phyloP scores from a whole-genome alignment of 64 coral and sea anemone species.

The Astreopora myriophthalma region DNA sequence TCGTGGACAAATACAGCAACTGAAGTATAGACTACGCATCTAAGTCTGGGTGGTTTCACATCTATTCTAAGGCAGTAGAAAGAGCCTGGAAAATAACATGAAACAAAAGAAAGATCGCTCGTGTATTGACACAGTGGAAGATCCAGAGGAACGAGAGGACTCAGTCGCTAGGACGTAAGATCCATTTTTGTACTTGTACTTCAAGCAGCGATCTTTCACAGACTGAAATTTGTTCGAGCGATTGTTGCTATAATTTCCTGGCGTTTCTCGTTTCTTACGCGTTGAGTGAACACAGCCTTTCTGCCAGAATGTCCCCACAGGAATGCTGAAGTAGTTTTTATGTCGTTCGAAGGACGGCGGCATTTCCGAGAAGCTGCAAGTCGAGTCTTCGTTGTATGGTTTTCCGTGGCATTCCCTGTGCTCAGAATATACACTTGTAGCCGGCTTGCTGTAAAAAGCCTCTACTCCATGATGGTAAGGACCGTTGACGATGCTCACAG shows the following conservation, averaged over 20 bases:
- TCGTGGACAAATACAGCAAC: too few species aligned
- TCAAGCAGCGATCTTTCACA: background rate
- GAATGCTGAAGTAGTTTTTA: slow-evolving; percentile 51
- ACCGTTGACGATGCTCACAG: background rate
- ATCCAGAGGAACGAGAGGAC: background rate
- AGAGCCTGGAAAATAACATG: background rate
- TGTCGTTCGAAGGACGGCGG: background rate
- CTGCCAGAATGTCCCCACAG: slow-evolving; percentile 34
- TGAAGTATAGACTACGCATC: too few species aligned
- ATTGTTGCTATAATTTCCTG: background rate
- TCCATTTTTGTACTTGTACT: background rate
- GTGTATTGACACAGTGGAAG: background rate
- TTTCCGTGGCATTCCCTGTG: slow-evolving; percentile 64
- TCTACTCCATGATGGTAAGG: slow-evolving; percentile 74
- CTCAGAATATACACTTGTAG: background rate
- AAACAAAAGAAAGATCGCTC: background rate
- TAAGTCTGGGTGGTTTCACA: background rate
- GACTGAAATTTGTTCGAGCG: background rate
- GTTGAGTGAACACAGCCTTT: slow-evolving; percentile 4
- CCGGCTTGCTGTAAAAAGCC: slow-evolving; percentile 17
- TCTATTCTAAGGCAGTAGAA: background rate
- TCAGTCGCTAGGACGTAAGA: too few species aligned
- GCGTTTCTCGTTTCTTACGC: slow-evolving; percentile 4
- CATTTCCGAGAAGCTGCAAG: slow-evolving; percentile 28
- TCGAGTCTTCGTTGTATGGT: slow-evolving; percentile 55